Conservation (phyloP, 92 coral and sea anemone genomes). For the Zoanthus sansibaricus region DNA sequence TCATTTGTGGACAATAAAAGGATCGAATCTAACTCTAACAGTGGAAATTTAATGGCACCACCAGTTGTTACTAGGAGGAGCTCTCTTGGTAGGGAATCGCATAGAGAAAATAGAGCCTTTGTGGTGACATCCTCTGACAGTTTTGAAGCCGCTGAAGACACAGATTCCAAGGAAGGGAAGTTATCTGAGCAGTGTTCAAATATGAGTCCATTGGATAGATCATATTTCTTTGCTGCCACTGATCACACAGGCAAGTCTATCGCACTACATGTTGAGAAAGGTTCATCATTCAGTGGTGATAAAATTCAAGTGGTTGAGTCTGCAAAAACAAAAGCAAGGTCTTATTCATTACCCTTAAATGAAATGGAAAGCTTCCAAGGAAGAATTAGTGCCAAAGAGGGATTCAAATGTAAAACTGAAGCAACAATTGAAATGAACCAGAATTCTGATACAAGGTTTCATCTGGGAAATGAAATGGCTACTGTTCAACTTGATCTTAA, state of each 20-base stretch:
- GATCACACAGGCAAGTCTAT: conserved; percentile 85
- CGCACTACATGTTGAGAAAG: conserved; percentile 86
- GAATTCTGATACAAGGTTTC: conserved; percentile 47
- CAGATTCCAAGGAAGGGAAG: conserved; percentile 40
- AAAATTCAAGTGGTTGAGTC: conserved; percentile 73
- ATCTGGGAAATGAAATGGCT: conserved; percentile 56
- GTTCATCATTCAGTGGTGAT: conserved; percentile 69
- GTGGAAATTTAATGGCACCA: conserved; percentile 9
- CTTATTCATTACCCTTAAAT: conserved; percentile 70
- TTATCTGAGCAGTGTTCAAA: conserved; percentile 34
- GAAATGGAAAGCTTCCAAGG: conserved; percentile 67
- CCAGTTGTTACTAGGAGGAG: conserved; percentile 70
- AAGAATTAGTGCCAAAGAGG: conserved; percentile 23
- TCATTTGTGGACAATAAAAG: conserved; percentile 51
- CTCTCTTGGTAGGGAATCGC: conserved; percentile 80
- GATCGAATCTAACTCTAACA: conserved; percentile 24
- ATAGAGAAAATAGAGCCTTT: conserved; percentile 77
- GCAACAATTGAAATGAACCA: conserved; percentile 59
- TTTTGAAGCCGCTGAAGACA: conserved; percentile 66
- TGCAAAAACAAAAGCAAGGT: conserved; percentile 63
- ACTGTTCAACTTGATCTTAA: conserved; percentile 38
- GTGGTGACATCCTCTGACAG: conserved; percentile 70
- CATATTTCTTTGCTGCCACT: conserved; percentile 89
- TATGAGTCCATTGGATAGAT: conserved; percentile 61
- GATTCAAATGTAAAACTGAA: conserved; percentile 46